Percentiles rank a stretch among this genome's conserved stretches.
phyloP scores from a whole-genome alignment of 1,140 invertebrate species.

The Reticulitermes speratus region DNA sequence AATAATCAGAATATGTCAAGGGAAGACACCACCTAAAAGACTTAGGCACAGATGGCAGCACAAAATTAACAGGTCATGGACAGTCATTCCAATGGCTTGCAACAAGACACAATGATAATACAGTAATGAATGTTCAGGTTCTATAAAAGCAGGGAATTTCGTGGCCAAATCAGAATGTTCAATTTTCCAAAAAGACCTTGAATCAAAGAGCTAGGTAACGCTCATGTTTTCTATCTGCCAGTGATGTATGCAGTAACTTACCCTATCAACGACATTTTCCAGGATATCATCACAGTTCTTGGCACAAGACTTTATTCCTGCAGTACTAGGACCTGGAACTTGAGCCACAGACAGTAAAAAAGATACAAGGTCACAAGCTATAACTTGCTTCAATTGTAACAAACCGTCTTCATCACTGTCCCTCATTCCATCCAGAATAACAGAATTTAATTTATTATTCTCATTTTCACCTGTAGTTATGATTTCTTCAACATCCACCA shows the following conservation, averaged over 20 bases:
- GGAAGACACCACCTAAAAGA: too few species aligned
- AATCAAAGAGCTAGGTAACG: too few species aligned
- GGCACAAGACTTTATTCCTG: neutral
- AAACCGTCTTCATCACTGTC: neutral
- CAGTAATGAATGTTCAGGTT: too few species aligned
- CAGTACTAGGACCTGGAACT: neutral
- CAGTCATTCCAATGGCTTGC: too few species aligned
- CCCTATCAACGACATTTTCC: neutral
- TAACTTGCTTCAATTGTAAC: neutral
- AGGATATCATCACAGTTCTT: neutral
- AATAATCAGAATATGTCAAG: too few species aligned
- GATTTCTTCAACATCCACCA: neutral
- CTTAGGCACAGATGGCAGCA: too few species aligned
- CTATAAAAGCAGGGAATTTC: too few species aligned
- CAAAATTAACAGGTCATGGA: too few species aligned
- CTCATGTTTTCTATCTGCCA: neutral
- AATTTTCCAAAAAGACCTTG: too few species aligned
- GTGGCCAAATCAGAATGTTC: too few species aligned
- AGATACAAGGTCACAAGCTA: neutral
- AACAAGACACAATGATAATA: too few species aligned
- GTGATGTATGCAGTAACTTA: neutral
- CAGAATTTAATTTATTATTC: neutral
- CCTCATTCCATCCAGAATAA: neutral
- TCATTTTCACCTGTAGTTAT: neutral
- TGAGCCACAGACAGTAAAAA: neutral